phyloP scores from a whole-genome alignment of 2,113 vertebrate genomes.

The Elaphurus davidianus region DNA sequence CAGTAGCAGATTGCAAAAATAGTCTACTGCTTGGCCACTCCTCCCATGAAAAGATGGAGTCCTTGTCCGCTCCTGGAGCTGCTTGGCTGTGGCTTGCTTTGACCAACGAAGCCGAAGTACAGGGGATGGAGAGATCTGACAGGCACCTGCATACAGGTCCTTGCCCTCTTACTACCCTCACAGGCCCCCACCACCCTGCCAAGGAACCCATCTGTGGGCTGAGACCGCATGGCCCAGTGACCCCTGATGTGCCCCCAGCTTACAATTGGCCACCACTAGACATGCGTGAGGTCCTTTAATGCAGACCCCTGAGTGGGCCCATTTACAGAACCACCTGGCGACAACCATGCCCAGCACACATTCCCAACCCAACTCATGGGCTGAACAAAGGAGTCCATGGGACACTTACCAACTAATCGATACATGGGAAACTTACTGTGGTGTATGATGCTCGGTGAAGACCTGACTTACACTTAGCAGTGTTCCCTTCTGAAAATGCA shows the following conservation, averaged over 20 bases:
- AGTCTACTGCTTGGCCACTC: neutral
- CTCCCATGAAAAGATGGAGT: neutral
- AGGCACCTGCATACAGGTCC: neutral
- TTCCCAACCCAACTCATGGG: neutral
- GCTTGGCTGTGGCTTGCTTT: neutral
- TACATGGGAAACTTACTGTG: neutral
- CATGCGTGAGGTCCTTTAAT: neutral
- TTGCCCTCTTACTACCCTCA: neutral
- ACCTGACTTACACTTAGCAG: neutral
- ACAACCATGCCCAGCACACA: no score
- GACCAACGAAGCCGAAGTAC: neutral
- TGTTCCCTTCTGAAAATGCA: neutral
- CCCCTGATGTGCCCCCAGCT: neutral
- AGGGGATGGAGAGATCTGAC: neutral
- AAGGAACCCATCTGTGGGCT: neutral
- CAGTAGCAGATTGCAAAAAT: neutral
- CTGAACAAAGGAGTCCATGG: neutral
- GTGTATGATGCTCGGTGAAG: neutral
- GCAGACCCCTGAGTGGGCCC: neutral
- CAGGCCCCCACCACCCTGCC: neutral
- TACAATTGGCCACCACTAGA: neutral
- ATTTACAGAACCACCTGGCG: fast-evolving
- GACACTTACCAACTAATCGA: neutral
- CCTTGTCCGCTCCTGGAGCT: neutral
- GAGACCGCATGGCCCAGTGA: neutral